These are phyloP conservation scores for Naja naja DNA, from an alignment of 2,113 vertebrate species.

Conservation along the genomic window DNA sequence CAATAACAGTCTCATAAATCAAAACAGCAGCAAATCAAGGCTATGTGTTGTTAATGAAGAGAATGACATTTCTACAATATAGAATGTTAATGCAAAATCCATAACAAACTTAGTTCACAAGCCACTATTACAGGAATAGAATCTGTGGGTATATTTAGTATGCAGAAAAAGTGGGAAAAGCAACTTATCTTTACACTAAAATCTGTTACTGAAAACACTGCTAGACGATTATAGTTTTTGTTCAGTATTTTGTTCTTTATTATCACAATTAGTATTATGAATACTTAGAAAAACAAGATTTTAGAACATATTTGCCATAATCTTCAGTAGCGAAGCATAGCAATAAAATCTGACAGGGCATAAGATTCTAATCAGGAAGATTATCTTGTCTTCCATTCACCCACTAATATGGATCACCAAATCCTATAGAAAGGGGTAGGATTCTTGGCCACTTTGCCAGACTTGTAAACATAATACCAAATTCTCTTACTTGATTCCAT, in stretches of 20 bases:
- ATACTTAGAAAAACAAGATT: background rate
- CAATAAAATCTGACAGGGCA: background rate
- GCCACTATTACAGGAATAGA: slow-evolving; percentile 39
- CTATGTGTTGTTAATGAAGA: slow-evolving; percentile 58
- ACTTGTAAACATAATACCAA: background rate
- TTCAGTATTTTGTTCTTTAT: background rate
- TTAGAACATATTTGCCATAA: background rate
- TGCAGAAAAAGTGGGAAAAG: background rate
- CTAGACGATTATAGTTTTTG: background rate
- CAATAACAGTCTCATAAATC: slow-evolving; percentile 55
- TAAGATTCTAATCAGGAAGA: background rate
- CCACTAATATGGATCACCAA: background rate
- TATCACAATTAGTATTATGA: background rate
- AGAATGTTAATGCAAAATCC: slow-evolving; percentile 61
- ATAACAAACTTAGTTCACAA: slow-evolving; percentile 43
- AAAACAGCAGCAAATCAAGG: slow-evolving; percentile 11
- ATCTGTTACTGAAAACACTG: background rate
- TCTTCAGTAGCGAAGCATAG: background rate
- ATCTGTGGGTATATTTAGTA: slow-evolving; percentile 13
- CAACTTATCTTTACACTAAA: background rate
- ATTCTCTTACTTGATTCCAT: background rate
- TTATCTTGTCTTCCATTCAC: background rate
- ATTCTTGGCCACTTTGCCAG: background rate
- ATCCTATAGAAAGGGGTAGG: background rate
- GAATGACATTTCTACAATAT: slow-evolving; percentile 56